A percentile compares a stretch with the other conserved stretches of the same genome.
Evolutionary conservation across 92 coral and sea anemone genomes (phyloP).

Genomic region (Zoanthus gigantus): DNA sequence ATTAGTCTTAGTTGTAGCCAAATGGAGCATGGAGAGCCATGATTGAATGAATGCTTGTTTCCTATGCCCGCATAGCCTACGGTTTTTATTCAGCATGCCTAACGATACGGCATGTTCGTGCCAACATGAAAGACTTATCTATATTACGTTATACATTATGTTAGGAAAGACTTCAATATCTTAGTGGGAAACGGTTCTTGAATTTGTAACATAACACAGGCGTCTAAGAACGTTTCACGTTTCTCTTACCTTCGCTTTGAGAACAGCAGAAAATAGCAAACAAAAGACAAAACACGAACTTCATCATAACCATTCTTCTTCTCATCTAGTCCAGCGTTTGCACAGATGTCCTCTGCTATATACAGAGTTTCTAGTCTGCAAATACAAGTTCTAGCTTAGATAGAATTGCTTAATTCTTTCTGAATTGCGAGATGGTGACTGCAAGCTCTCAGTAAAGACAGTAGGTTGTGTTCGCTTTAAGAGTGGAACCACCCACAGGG

Average conservation of each 20-base stretch:
- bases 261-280: neutral
- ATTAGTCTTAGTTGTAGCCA: no score
- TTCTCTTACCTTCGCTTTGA: constrained; percentile 6
- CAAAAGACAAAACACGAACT: neutral
- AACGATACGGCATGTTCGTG: no score
- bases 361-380: neutral
- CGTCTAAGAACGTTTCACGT: neutral
- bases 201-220: neutral
- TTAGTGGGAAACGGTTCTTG: neutral
- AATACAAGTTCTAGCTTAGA: neutral
- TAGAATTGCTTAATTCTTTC: neutral
- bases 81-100: no score
- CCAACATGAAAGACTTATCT: no score
- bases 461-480: no score
- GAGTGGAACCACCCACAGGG: no score
- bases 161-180: neutral
- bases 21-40: no score
- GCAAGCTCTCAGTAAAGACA: no score
- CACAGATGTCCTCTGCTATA: neutral
- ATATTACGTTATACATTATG: no score
- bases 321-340: neutral
- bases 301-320: neutral
- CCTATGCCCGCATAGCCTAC: no score
- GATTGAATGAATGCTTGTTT: no score
- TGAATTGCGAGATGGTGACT: neutral